Evolutionary conservation across 2,888 invertebrate genomes (phyloP).

Genomic region (Leucoptera coffeella): DNA sequence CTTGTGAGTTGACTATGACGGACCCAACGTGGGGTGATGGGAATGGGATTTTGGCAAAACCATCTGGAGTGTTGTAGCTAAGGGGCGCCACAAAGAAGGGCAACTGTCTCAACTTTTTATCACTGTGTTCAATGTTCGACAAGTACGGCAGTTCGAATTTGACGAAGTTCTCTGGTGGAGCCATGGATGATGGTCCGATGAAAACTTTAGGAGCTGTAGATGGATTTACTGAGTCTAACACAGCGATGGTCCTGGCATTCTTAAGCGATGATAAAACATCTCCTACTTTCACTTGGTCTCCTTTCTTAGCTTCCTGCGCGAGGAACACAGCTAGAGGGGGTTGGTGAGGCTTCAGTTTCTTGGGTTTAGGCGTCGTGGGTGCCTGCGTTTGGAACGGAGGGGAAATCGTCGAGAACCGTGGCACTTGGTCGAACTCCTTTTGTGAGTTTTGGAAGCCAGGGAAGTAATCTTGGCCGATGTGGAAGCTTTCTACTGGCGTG

Average conservation of each 20-base stretch:
- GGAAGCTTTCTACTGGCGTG: slow-evolving; percentile 17
- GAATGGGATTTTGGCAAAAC: slow-evolving; percentile 79
- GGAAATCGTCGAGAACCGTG: slow-evolving; percentile 30
- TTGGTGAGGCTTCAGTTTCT: slow-evolving; percentile 70
- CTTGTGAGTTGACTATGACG: slow-evolving; percentile 64
- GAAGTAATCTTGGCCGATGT: slow-evolving; percentile 18
- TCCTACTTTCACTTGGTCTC: slow-evolving; percentile 52
- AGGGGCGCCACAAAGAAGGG: slow-evolving; percentile 83
- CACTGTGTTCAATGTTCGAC: slow-evolving; percentile 65
- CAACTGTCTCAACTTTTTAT: slow-evolving; percentile 65
- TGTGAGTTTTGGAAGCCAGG: slow-evolving; percentile 24
- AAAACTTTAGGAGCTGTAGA: slow-evolving; percentile 69
- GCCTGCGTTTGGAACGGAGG: slow-evolving; percentile 25
- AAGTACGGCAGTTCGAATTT: slow-evolving; percentile 81
- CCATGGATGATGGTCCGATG: slow-evolving; percentile 71
- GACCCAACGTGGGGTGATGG: slow-evolving; percentile 85
- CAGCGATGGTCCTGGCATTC: slow-evolving; percentile 67
- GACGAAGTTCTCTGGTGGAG: slow-evolving; percentile 63
- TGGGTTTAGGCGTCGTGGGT: slow-evolving; percentile 34
- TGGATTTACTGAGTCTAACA: slow-evolving; percentile 66
- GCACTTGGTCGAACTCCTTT: slow-evolving; percentile 20
- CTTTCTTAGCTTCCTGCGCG: slow-evolving; percentile 40
- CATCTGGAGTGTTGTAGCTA: slow-evolving; percentile 76
- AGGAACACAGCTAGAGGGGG: slow-evolving; percentile 80
- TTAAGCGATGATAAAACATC: slow-evolving; percentile 67